phyloP scores from a whole-genome alignment of 2,797 vertebrate species.

The Phataginus tetradactyla region DNA sequence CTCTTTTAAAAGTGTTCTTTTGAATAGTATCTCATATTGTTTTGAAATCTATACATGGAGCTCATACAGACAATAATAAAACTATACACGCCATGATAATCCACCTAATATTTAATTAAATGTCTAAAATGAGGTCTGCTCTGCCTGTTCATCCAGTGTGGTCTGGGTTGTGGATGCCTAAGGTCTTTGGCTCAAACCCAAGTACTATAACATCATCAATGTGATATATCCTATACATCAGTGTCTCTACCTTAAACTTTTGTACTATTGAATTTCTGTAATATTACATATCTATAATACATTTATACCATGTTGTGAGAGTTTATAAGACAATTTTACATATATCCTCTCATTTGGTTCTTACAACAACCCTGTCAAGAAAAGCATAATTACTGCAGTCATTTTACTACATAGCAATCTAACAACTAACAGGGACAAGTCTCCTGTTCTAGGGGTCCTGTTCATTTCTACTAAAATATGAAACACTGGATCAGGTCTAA shows the following conservation, averaged over 20 bases:
- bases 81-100: not conserved
- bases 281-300: not conserved
- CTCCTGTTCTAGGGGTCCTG: not conserved
- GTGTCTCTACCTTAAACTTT: not conserved
- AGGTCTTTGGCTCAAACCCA: not conserved
- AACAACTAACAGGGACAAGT: not conserved
- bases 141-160: not conserved
- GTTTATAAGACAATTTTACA: not conserved
- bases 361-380: not conserved
- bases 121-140: not conserved
- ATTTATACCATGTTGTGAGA: not conserved
- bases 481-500: not conserved
- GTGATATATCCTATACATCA: not conserved
- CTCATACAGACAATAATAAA: not conserved
- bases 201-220: not conserved
- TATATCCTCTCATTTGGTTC: not conserved
- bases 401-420: not conserved
- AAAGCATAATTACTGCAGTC: not conserved
- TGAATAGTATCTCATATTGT: not conserved
- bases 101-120: not conserved
- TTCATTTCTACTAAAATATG: not conserved
- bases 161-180: not conserved
- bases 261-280: not conserved
- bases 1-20: not conserved
- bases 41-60: not conserved